Base-by-base conservation (phyloP, 2,888 invertebrate species). In the Dorcus hopei region DNA sequence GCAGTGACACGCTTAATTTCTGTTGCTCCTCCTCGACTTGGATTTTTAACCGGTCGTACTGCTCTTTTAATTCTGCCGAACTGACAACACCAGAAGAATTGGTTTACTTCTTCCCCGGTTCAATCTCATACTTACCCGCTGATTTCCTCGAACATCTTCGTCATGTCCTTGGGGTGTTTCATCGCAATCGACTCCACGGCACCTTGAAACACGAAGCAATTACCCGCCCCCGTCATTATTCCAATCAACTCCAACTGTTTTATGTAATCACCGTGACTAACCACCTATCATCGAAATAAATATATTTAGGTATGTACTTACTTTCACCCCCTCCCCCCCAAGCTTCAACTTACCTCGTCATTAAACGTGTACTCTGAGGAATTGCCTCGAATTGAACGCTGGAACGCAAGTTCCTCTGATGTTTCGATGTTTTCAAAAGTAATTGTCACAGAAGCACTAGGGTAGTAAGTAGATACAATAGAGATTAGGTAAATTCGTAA, bases 81-180 rank as follows among this genome's bases (percentile, higher is more conserved):
- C 97, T 67, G 26, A 19, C 6, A 6, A 33, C 1, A 14, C 1
- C 14, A 14, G 6, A 43, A 11, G 23, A 33, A 4, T 5, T 33
- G 26, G 7, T 33, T 33, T 42, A 9, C 50, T 33, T 6, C 23
- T 49, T 58, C 45, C 54, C 59, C 47, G n/a, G n/a, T 14, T 42
- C 72, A 81, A 3, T 19, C 19, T 3, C 19, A 19, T 19, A 19
- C 72, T 33, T 74, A 94, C 93, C 93, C 90, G 80, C 97, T 97
- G 59, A 99, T 97, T 82, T 99, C 98, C 76, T 99, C 99, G 82
- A 99, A 98, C 38, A 99, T 83, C 0, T 89, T 89, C 0, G 98
- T 98, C 73, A 98, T 87, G 79, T 99, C 99, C 75, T 98, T 98
- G 0, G 99, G 97, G 79, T 96, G 98, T 81, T 99, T 99, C 97